phyloP scores from a whole-genome alignment of 2,113 vertebrate species.

The Circaetus gallicus region DNA sequence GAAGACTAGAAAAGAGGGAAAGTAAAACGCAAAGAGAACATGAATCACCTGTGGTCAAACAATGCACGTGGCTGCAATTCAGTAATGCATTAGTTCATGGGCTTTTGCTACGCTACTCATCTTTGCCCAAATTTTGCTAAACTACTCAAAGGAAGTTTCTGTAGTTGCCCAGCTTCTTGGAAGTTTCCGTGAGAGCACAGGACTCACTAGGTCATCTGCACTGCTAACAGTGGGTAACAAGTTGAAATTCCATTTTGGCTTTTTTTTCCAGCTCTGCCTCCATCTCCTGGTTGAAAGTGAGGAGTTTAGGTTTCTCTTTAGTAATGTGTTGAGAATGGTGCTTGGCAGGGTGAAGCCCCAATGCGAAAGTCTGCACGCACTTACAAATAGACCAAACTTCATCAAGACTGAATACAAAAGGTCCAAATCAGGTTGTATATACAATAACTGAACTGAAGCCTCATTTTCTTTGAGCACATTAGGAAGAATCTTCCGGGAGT shows the following conservation, averaged over 20 bases:
- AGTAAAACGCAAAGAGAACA: not conserved
- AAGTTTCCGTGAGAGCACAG: not conserved
- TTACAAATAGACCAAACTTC: not conserved
- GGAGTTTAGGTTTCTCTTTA: not conserved
- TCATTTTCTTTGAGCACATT: not conserved
- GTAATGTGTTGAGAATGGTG: not conserved
- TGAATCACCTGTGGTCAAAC: not conserved
- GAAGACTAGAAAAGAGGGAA: not conserved
- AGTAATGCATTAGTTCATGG: not conserved
- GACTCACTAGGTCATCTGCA: not conserved
- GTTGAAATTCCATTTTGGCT: not conserved
- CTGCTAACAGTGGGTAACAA: not conserved
- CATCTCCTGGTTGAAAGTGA: not conserved
- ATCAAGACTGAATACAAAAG: not conserved
- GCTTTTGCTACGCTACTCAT: not conserved
- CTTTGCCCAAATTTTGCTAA: not conserved
- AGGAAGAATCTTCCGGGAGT: not conserved
- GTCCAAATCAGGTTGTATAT: not conserved
- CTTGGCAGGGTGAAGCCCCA: not conserved
- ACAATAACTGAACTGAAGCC: not conserved
- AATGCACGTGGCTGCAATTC: not conserved
- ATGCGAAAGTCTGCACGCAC: not conserved
- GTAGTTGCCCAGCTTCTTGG: not conserved
- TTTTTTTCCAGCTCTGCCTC: constrained; percentile 33
- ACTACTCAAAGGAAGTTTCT: not conserved